Percentiles rank a stretch among this genome's conserved stretches.
phyloP scores from a whole-genome alignment of 1,140 invertebrate species.

The Drosophila cardini region DNA sequence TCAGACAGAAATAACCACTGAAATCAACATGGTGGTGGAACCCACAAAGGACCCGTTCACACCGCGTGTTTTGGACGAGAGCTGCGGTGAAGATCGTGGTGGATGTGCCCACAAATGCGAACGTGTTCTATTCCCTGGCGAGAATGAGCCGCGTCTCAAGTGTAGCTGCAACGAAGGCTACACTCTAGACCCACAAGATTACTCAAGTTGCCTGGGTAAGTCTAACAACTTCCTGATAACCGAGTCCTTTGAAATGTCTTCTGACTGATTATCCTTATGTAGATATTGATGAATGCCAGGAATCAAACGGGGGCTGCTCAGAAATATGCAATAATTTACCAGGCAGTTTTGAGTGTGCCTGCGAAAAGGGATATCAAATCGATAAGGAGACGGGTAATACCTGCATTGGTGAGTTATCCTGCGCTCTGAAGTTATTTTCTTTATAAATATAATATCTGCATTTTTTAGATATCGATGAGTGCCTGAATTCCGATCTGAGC shows the following conservation, averaged over 20 bases:
- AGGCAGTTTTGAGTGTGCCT: constrained; percentile 90
- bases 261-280: not conserved
- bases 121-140: constrained; percentile 70
- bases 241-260: not conserved
- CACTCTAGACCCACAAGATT: constrained; percentile 71
- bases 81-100: constrained; percentile 71
- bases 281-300: constrained; percentile 92
- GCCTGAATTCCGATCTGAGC: constrained; percentile 85
- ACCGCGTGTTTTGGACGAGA: constrained; percentile 63
- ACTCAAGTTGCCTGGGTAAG: constrained; percentile 72
- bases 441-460: not conserved
- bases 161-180: constrained; percentile 78
- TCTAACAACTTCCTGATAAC: not conserved
- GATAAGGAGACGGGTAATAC: constrained; percentile 44
- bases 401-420: constrained; percentile 80
- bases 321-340: constrained; percentile 89
- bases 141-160: constrained; percentile 68
- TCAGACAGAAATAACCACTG: constrained; percentile 23
- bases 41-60: constrained; percentile 69
- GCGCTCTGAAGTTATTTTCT: not conserved
- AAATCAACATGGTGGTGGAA: constrained; percentile 45
- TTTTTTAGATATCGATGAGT: constrained; percentile 90
- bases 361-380: constrained; percentile 86
- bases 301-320: constrained; percentile 88
- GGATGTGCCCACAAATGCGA: constrained; percentile 83